Evolutionary conservation across 2,888 invertebrate species (phyloP).

Genomic region (Azorinus chamasolen): DNA sequence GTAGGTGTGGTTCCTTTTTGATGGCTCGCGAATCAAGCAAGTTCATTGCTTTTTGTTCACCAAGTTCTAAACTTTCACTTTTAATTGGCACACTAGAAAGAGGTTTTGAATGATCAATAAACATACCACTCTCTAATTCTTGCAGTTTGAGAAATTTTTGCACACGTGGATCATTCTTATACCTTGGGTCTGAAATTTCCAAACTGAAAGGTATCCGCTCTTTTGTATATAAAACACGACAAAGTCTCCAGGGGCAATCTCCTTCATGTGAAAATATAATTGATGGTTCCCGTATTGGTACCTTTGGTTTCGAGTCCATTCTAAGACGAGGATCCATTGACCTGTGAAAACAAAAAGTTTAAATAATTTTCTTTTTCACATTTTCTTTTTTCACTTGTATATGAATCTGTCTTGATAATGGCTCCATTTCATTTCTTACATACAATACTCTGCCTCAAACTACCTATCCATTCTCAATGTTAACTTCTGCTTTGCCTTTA

Average conservation of each 20-base stretch:
- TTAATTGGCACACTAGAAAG: slow-evolving; percentile 15
- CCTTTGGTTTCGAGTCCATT: slow-evolving; percentile 2
- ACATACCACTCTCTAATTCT: slow-evolving; percentile 61
- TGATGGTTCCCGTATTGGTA: slow-evolving; percentile 53
- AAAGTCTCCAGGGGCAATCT: slow-evolving; percentile 66
- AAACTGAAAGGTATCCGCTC: slow-evolving; percentile 69
- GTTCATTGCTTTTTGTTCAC: slow-evolving; percentile 39
- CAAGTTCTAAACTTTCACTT: slow-evolving; percentile 11
- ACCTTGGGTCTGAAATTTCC: slow-evolving; percentile 69
- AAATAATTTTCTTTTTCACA: neutral
- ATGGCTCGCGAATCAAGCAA: slow-evolving; percentile 40
- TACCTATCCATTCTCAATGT: too few relatives aligned
- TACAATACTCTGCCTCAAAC: too few relatives aligned
- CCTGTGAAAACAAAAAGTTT: slow-evolving; percentile 24
- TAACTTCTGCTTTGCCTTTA: too few relatives aligned
- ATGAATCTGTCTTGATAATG: too few relatives aligned
- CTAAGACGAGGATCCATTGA: slow-evolving; percentile 45
- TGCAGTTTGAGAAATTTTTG: slow-evolving; percentile 69
- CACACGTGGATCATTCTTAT: slow-evolving; percentile 78
- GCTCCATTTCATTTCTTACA: too few relatives aligned
- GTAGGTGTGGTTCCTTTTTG: slow-evolving; percentile 14
- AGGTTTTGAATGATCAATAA: slow-evolving; percentile 57
- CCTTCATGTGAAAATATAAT: slow-evolving; percentile 65
- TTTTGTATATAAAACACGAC: slow-evolving; percentile 57
- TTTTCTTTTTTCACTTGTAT: too few relatives aligned